Evolutionary conservation across 2,888 invertebrate genomes (phyloP).

Genomic region (Dorcus parallelipipedus): DNA sequence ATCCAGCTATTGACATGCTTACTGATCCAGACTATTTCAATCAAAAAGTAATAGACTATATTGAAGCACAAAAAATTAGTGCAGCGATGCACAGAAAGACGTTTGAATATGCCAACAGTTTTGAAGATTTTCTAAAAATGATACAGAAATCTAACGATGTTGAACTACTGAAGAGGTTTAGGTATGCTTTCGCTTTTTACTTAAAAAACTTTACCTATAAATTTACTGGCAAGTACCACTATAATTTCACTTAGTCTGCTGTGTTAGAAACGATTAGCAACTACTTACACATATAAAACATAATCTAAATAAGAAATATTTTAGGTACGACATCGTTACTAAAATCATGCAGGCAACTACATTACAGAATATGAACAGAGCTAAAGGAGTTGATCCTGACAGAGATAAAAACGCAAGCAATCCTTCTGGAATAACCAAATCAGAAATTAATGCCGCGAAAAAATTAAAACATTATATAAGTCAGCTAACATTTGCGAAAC

Average conservation of each 20-base stretch:
- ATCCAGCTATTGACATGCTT: slow-evolving; percentile 77
- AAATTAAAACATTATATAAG: slow-evolving; percentile 82
- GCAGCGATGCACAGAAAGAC: slow-evolving; percentile 76
- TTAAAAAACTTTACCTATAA: neutral
- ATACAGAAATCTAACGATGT: slow-evolving; percentile 78
- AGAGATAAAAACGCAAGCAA: slow-evolving; percentile 53
- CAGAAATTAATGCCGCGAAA: slow-evolving; percentile 75
- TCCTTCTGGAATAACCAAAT: slow-evolving; percentile 62
- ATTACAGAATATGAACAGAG: slow-evolving; percentile 82
- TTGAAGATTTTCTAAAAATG: slow-evolving; percentile 83
- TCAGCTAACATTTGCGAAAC: slow-evolving; percentile 77
- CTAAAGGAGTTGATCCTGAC: slow-evolving; percentile 74
- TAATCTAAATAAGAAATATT: slow-evolving; percentile 19
- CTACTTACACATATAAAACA: neutral
- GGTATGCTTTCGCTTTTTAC: slow-evolving; percentile 49
- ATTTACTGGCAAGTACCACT: no score
- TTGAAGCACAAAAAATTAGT: slow-evolving; percentile 76
- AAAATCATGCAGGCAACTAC: slow-evolving; percentile 94
- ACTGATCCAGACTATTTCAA: slow-evolving; percentile 92
- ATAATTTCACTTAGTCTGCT: no score
- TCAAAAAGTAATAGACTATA: slow-evolving; percentile 77
- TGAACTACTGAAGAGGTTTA: slow-evolving; percentile 78
- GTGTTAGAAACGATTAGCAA: no score
- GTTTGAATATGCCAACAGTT: slow-evolving; percentile 84
- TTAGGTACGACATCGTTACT: slow-evolving; percentile 79